Conservation (phyloP, 2,888 invertebrate genomes). For the Drosophila histrio region DNA sequence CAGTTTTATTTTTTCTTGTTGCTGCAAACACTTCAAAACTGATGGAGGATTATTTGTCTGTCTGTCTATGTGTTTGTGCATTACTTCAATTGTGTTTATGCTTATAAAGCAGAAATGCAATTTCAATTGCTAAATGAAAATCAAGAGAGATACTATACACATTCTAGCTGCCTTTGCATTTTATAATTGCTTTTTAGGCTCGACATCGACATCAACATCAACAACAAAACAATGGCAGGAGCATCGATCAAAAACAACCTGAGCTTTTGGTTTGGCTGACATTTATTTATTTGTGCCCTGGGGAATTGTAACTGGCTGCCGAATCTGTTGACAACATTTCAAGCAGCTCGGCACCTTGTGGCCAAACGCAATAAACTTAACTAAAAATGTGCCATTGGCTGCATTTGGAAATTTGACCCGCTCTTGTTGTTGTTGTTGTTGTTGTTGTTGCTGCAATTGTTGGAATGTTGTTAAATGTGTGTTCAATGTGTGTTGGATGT, state of each 20-base stretch:
- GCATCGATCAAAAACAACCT: constrained; percentile 19
- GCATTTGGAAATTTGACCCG: constrained; percentile 29
- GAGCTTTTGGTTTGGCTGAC: constrained; percentile 58
- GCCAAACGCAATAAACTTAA: constrained; percentile 63
- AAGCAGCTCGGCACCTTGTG: constrained; percentile 64
- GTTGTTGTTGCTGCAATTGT: constrained; percentile 23
- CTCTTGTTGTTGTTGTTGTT: constrained; percentile 20
- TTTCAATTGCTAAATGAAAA: constrained; percentile 47
- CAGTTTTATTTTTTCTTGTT: constrained; percentile 10
- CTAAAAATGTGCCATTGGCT: constrained; percentile 41
- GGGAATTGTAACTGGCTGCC: constrained; percentile 58
- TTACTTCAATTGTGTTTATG: constrained; percentile 64
- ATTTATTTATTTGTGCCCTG: constrained; percentile 76
- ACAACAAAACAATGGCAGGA: neutral
- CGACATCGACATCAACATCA: constrained; percentile 18
- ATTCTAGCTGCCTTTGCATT: constrained; percentile 51
- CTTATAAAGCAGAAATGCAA: constrained; percentile 60
- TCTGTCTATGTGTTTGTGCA: constrained; percentile 33
- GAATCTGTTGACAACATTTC: constrained; percentile 64
- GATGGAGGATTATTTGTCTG: constrained; percentile 12
- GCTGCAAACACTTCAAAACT: constrained; percentile 35
- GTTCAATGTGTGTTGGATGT: constrained; percentile 21
- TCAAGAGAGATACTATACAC: constrained; percentile 1
- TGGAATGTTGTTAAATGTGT: constrained; percentile 44
- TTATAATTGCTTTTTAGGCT: constrained; percentile 75